Evolutionary conservation across 2,888 invertebrate genomes (phyloP).

Genomic region (Rhabditophanes sp.): DNA sequence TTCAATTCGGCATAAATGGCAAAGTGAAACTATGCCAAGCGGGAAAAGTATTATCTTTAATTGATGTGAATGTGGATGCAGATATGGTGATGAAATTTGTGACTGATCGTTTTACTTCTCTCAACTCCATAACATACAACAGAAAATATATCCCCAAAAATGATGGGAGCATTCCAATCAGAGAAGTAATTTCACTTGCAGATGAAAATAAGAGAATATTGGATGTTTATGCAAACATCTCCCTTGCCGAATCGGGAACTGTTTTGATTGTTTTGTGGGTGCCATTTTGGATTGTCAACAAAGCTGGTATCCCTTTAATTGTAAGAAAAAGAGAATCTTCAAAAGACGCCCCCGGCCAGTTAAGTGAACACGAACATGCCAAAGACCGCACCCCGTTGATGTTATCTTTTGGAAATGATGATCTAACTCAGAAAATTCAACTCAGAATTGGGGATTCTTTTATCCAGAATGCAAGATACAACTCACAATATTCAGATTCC

Average conservation of each 20-base stretch:
- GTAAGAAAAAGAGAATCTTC: constrained; percentile 67
- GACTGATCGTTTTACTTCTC: no score
- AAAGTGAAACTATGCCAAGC: no score
- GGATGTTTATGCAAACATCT: constrained; percentile 24
- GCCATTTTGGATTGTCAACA: constrained; percentile 86
- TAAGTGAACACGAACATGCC: constrained; percentile 81
- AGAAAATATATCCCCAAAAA: no score
- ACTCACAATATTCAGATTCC: constrained; percentile 17
- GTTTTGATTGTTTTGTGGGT: constrained; percentile 60
- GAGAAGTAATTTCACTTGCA: no score
- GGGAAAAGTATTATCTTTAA: no score
- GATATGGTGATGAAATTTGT: no score
- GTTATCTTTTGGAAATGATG: constrained; percentile 79
- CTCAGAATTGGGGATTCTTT: no score
- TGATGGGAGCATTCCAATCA: no score
- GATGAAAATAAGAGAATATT: constrained; percentile 19
- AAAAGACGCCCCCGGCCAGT: constrained; percentile 51
- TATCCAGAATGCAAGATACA: constrained; percentile 19
- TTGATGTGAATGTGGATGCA: no score
- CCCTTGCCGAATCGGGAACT: constrained; percentile 43
- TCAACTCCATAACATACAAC: no score
- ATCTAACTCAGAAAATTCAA: no score
- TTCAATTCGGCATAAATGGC: no score
- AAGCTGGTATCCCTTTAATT: constrained; percentile 80
- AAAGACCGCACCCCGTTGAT: constrained; percentile 76